Evolutionary conservation across 2,888 invertebrate genomes (phyloP), one percentile per base, ranked within the genome.

Genomic region (Xestobium rufovillosum): DNA sequence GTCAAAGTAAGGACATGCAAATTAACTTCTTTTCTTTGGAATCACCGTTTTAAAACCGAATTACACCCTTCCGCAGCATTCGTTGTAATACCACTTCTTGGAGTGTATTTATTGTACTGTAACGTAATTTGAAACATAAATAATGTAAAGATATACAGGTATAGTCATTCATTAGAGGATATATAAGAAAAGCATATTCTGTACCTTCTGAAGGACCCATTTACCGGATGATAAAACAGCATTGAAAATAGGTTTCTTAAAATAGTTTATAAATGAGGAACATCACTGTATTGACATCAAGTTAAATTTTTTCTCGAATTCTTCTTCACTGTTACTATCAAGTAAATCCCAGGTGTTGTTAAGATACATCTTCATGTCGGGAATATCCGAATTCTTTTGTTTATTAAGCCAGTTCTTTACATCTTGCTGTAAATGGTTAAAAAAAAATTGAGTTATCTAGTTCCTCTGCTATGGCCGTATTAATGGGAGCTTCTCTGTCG

Each of bases 321-420:
- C 32, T n/a, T 36, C 25, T 8, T 26, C 23, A 31, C 12, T 36
- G 12, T 31, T 13, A 23, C 23, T 31, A 19, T 33, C 31, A n/a
- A 36, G 31, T 34, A 36, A 23, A 34, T 34, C 36, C 36, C 36
- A 36, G 6, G 26, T 13, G 31, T 36, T 34, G 31, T 13, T 36
- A 30, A 31, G 15, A 19, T 19, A 36, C 2, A 36, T 26, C 25
- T 31, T 15, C 10, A 31, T 15, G 15, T 36, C 36, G 3, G n/a
- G n/a, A 6, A 19, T 16, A 12, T 36, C 31, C 3, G 16, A n/a
- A 15, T 19, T 17, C 25, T 19, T 3, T 4, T 36, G 19, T 11
- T 31, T 31, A n/a, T 16, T 12, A 13, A 36, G 12, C 36, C 19
- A 36, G 14, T 36, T 14, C 15, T 36, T 23, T 13, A 36, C 25